phyloP scores from a whole-genome alignment of 1,140 invertebrate genomes.

The Euschistus heros region DNA sequence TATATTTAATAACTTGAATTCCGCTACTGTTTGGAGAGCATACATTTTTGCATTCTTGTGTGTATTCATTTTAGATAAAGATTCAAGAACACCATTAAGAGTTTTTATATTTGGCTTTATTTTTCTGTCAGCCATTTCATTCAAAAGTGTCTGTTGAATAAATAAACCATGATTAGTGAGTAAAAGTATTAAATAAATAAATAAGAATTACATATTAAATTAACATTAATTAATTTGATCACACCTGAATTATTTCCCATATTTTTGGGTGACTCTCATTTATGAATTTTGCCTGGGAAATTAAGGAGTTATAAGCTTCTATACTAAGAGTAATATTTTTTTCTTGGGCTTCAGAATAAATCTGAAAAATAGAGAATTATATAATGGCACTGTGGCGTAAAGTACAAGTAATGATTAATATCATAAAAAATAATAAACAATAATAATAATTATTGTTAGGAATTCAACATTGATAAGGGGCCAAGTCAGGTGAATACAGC shows the following conservation, averaged over 20 bases:
- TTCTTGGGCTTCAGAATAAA: slow-evolving; percentile 54
- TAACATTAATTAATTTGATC: not conserved
- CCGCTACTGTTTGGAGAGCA: slow-evolving; percentile 42
- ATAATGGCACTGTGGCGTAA: too few species aligned
- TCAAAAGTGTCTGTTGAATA: slow-evolving; percentile 40
- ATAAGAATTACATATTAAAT: not conserved
- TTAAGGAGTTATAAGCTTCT: slow-evolving; percentile 57
- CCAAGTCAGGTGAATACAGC: too few species aligned
- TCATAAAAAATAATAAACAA: too few species aligned
- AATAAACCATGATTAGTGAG: slow-evolving; percentile 18
- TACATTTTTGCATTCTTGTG: slow-evolving; percentile 36
- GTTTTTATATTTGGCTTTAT: slow-evolving; percentile 60
- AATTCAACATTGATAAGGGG: too few species aligned
- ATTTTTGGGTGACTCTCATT: slow-evolving; percentile 50
- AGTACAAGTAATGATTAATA: too few species aligned
- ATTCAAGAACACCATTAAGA: slow-evolving; percentile 55
- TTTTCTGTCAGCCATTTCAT: slow-evolving; percentile 45
- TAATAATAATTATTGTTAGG: too few species aligned
- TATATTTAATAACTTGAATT: slow-evolving; percentile 60
- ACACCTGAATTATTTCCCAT: slow-evolving; percentile 45
- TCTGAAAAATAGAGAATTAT: slow-evolving; percentile 24
- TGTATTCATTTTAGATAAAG: slow-evolving; percentile 40
- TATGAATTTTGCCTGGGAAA: slow-evolving; percentile 46
- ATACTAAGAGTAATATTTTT: slow-evolving; percentile 51
- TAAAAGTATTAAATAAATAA: not conserved